Evolutionary conservation across 2,797 vertebrate genomes (phyloP).

Genomic region (Chelmon rostratus): DNA sequence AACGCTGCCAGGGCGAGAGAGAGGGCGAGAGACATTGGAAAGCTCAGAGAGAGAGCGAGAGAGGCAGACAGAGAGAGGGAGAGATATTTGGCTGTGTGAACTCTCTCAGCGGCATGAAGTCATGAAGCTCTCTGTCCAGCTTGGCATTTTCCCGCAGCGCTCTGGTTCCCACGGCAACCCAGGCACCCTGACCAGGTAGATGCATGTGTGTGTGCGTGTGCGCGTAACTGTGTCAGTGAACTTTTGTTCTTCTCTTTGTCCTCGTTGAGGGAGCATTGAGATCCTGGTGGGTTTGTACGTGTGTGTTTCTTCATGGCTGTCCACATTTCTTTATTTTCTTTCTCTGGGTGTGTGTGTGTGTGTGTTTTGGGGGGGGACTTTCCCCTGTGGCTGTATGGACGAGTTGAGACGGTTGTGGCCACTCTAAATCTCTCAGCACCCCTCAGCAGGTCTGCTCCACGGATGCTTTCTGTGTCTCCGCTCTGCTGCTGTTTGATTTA

Average conservation of each 20-base stretch:
- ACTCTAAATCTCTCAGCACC: constrained; percentile 59
- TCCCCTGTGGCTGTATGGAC: constrained; percentile 51
- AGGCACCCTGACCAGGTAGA: constrained; percentile 77
- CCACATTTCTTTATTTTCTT: constrained; percentile 26
- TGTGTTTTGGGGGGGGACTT: constrained; percentile 23
- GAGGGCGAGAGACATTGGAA: constrained; percentile 24
- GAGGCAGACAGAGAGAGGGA: constrained; percentile 34
- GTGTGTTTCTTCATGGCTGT: constrained; percentile 16
- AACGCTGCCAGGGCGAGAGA: constrained; percentile 62
- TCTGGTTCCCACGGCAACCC: constrained; percentile 78
- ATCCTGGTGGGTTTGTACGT: constrained; percentile 26
- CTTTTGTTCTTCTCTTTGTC: constrained; percentile 12
- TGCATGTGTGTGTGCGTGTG: constrained; percentile 27
- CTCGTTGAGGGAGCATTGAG: constrained; percentile 11
- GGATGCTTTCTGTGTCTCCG: constrained; percentile 51
- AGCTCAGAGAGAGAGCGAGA: constrained; percentile 1
- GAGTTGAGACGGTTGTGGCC: constrained; percentile 57
- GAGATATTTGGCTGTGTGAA: constrained; percentile 60
- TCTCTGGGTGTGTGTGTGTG: not conserved
- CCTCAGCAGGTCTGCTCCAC: constrained; percentile 35
- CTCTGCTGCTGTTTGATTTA: constrained; percentile 48
- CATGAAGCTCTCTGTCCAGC: constrained; percentile 82
- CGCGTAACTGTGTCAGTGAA: constrained; percentile 2
- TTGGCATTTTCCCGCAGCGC: constrained; percentile 71
- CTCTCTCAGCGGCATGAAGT: constrained; percentile 73